Evolutionary conservation across 2,113 vertebrate genomes (phyloP), one percentile per base, ranked within the genome.

Genomic region (Meriones unguiculatus): DNA sequence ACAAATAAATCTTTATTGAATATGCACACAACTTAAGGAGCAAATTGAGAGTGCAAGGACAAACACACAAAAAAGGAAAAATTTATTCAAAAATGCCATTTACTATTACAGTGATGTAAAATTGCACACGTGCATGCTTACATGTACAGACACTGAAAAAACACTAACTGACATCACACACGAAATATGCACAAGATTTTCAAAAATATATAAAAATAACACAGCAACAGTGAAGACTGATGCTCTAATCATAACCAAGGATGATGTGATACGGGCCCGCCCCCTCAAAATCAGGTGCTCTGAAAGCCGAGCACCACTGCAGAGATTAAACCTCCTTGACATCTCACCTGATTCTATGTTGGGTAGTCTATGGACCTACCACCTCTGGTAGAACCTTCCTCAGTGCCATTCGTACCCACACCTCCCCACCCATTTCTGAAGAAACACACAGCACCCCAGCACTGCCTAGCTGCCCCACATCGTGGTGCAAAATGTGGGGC

Each of bases 391-490:
- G 72, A 3, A 25, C 18, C 41, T 35, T 62, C 67, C 67, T 93
- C 62, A 85, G 78, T 54, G 35, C 24, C 93, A 14, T 52, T 70
- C 62, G 52, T 50, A 18, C 22, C 24, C 7, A 10, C 38, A 28
- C 64, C 20, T n/a, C 52, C 78, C 20, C 30, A 30, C 46, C 18
- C 24, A 2, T 59, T 70, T 91, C 84, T n/a, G 35, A 89, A 96
- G 73, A 95, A 90, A 88, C 81, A 75, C 96, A 95, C 80, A 93
- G 15, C 30, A 41, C 67, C 69, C 77, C 77, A 89, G 90, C 88
- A 91, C 41, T 54, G 20, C n/a, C 8, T 8, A 46, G 81, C 87
- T 93, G 59, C 28, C 67, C 90, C 57, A 96, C 50, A 92, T 62
- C 38, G 59, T 4, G 77, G 82, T 57, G 11, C 30, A 67, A 62